Percentiles rank a stretch among this genome's conserved stretches.
Conservation (phyloP, 2,113 vertebrate species). For the Heterotis niloticus region DNA sequence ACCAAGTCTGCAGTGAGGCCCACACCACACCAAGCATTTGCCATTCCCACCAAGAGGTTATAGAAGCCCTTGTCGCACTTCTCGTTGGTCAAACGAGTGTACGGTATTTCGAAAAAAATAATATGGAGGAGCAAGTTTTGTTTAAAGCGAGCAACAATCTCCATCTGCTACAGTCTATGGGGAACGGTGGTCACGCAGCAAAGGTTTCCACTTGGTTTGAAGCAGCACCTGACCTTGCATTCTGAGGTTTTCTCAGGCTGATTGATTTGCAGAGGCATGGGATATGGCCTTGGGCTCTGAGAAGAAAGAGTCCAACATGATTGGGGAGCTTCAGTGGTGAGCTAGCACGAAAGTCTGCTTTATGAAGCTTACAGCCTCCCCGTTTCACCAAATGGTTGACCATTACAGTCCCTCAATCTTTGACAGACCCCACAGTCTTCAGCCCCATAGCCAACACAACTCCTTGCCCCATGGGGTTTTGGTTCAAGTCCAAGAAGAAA, state of each 20-base stretch:
- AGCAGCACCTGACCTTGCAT: not conserved
- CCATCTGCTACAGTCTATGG: not conserved
- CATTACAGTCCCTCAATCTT: not conserved
- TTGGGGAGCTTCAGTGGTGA: not conserved
- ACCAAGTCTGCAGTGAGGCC: conserved; percentile 3
- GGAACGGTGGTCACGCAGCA: conserved; percentile 5
- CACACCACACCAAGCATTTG: not conserved
- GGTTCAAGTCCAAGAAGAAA: conserved; percentile 7
- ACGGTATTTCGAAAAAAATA: conserved; percentile 19
- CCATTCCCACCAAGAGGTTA: conserved; percentile 27
- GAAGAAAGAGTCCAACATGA: not conserved
- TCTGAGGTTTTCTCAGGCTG: not conserved
- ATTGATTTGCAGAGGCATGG: not conserved
- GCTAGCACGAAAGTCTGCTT: too few species aligned
- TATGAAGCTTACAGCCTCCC: too few species aligned
- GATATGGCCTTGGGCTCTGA: conserved; percentile 10
- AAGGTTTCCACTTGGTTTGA: not conserved
- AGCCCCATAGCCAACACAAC: not conserved
- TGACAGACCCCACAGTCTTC: not conserved
- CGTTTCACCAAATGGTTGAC: not conserved
- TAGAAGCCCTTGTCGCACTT: conserved; percentile 21
- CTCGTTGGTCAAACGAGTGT: conserved; percentile 16
- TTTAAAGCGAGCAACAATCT: conserved; percentile 15
- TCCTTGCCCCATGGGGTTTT: conserved; percentile 1
- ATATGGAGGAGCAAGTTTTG: conserved; percentile 3